These are phyloP conservation scores for Erebia ligea DNA, from an alignment of 2,888 invertebrate genomes.

Conservation along the genomic window DNA sequence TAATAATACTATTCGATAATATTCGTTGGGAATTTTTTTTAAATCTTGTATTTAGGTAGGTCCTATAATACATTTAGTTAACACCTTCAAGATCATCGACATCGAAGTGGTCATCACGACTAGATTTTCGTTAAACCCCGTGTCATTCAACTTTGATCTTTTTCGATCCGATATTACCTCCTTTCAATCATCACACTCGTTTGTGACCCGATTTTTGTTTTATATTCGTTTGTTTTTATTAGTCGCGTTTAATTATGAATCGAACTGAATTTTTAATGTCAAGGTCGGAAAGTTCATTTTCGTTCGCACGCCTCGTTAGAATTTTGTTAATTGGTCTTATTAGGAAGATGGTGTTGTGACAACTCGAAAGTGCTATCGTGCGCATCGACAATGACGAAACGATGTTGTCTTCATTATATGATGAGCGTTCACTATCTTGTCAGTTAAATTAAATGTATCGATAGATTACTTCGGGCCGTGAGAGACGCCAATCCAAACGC, in stretches of 20 bases:
- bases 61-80: slow-evolving; percentile 46
- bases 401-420: slow-evolving; percentile 83
- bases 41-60: background rate
- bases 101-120: slow-evolving; percentile 54
- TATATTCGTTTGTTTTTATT: slow-evolving; percentile 57
- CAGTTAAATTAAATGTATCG: slow-evolving; percentile 83
- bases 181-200: slow-evolving; percentile 69
- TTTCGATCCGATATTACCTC: slow-evolving; percentile 67
- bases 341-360: slow-evolving; percentile 83
- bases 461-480: slow-evolving; percentile 80
- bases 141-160: slow-evolving; percentile 82
- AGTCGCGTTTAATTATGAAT: slow-evolving; percentile 43
- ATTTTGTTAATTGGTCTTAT: slow-evolving; percentile 82
- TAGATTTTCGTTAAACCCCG: slow-evolving; percentile 55
- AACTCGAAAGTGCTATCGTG: slow-evolving; percentile 82
- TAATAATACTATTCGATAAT: background rate
- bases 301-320: slow-evolving; percentile 53
- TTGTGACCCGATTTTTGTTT: slow-evolving; percentile 57
- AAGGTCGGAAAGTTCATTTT: slow-evolving; percentile 63
- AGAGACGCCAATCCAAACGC: slow-evolving; percentile 73
- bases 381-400: slow-evolving; percentile 83
- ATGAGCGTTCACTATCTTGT: slow-evolving; percentile 82
- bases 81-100: slow-evolving; percentile 67
- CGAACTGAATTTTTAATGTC: slow-evolving; percentile 53
- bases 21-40: background rate